A percentile compares a stretch with the other conserved stretches of the same genome.
These are phyloP conservation scores for Pseudonaja textilis DNA, from an alignment of 2,113 vertebrate genomes.

Conservation along the genomic window DNA sequence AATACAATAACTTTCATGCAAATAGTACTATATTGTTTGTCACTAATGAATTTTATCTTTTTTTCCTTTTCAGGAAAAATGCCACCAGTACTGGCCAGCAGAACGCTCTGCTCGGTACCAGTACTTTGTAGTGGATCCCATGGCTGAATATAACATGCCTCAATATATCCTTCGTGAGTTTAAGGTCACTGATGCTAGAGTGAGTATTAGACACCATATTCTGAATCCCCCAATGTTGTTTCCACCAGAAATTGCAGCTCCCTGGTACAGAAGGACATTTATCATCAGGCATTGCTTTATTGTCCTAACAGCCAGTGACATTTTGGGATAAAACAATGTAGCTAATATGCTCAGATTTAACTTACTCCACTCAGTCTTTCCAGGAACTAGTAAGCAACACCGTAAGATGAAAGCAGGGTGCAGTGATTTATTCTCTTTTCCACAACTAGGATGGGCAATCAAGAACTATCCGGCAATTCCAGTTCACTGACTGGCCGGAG, in stretches of 20 bases:
- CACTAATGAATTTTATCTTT: background rate
- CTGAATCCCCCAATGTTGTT: background rate
- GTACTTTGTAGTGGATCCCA: slow-evolving; percentile 96
- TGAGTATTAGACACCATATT: slow-evolving; percentile 59
- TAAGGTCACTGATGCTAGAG: slow-evolving; percentile 95
- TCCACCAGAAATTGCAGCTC: background rate
- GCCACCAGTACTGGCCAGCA: slow-evolving; percentile 97
- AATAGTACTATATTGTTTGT: background rate
- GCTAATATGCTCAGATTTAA: background rate
- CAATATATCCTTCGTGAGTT: slow-evolving; percentile 98
- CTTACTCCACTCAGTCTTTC: background rate
- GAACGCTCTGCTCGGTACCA: slow-evolving; percentile 95
- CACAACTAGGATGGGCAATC: slow-evolving; percentile 88
- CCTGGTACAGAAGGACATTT: background rate
- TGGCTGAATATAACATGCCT: slow-evolving; percentile 99
- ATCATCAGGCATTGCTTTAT: background rate
- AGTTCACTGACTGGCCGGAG: slow-evolving; percentile 98
- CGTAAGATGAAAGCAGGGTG: background rate
- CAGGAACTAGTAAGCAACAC: rapidly evolving
- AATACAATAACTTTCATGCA: background rate
- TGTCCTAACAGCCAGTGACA: background rate
- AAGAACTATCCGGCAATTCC: slow-evolving; percentile 95
- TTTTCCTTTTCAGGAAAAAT: slow-evolving; percentile 83
- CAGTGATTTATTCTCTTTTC: background rate
- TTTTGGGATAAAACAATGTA: background rate